Base-by-base conservation (phyloP, 2,113 vertebrate species). In the Dicerorhinus sumatrensis region DNA sequence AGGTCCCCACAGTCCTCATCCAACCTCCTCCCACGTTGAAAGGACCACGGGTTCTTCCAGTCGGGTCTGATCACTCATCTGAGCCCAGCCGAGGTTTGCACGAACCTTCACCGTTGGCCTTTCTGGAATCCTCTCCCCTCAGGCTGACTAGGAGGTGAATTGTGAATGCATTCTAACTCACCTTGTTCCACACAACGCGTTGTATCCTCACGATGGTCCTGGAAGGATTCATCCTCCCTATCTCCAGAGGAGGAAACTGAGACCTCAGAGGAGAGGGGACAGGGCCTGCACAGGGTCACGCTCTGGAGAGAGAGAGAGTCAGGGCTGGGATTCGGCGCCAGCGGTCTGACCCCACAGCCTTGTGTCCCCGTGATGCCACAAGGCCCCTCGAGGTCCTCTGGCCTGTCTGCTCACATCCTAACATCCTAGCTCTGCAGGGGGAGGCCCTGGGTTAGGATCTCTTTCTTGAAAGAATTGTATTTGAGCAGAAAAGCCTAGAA, bases 171-270 rank as follows among this genome's bases (percentile, higher is more conserved):
- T 73, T 23, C 48, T n/a, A 31, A 72, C 12, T 72, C 18, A 16
- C 10, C 9, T 18, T 27, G 20, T 18, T 67, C 54, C 6, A 0
- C 54, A 1, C 0, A 0, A 54, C 0, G 1, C 3, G 0, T 2
- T 31, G 9, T 13, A 11, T 56, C 31, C 31, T n/a, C 21, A 7
- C 2, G 0, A 14, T 4, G 48, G 27, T 46, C 29, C 31, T 21
- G 48, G 31, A 39, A n/a, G 46, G 4, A 29, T 4, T 16, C n/a
- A 1, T 5, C 25, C 48, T 23, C 29, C 54, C 69, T 14, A 3
- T 21, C 75, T 70, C 75, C 13, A 13, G 31, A 70, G 7, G 81
- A 51, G 60, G 72, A 65, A 10, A 23, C 11, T 1, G 63, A 63
- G 60, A 48, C 31, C 69, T 33, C 36, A 5, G 17, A n/a, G 33